These are phyloP conservation scores for Amblyopsis hoosieri DNA, from an alignment of 2,797 vertebrate species.

Conservation along the genomic window DNA sequence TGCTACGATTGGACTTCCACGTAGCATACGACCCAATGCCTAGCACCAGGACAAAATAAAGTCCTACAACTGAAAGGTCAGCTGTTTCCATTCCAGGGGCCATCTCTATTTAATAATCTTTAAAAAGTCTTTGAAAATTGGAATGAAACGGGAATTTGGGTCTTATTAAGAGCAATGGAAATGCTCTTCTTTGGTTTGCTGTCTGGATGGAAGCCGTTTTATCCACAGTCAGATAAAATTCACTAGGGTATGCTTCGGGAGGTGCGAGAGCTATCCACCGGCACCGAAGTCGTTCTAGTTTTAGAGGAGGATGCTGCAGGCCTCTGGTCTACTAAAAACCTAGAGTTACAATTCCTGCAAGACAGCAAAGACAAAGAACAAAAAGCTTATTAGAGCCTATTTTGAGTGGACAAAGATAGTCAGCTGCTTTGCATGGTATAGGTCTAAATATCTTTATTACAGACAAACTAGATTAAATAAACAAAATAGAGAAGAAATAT, in stretches of 20 bases:
- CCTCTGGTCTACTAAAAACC: constrained; percentile 87
- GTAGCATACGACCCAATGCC: constrained; percentile 94
- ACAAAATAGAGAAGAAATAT: neutral
- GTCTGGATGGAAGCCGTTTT: constrained; percentile 83
- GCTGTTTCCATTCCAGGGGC: constrained; percentile 87
- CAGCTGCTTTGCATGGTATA: constrained; percentile 1
- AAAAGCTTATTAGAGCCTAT: constrained; percentile 70
- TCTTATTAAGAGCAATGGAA: constrained; percentile 34
- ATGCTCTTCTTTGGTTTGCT: constrained; percentile 89
- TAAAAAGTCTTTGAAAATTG: neutral
- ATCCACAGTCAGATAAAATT: constrained; percentile 68
- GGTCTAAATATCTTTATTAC: constrained; percentile 3
- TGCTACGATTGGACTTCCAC: constrained; percentile 97
- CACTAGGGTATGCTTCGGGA: constrained; percentile 69
- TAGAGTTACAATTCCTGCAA: constrained; percentile 94
- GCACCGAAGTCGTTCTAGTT: constrained; percentile 87
- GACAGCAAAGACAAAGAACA: constrained; percentile 95
- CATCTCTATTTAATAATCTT: constrained; percentile 70
- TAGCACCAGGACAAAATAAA: constrained; percentile 95
- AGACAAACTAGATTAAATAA: constrained; percentile 5
- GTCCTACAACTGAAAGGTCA: constrained; percentile 92
- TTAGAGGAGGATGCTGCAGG: constrained; percentile 82
- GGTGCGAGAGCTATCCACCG: constrained; percentile 84
- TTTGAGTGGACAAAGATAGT: constrained; percentile 27
- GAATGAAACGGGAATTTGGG: constrained; percentile 1